A percentile compares a stretch with the other conserved stretches of the same genome.
Evolutionary conservation across 1,140 invertebrate genomes (phyloP).

Genomic region (Drosophila lacteicornis): DNA sequence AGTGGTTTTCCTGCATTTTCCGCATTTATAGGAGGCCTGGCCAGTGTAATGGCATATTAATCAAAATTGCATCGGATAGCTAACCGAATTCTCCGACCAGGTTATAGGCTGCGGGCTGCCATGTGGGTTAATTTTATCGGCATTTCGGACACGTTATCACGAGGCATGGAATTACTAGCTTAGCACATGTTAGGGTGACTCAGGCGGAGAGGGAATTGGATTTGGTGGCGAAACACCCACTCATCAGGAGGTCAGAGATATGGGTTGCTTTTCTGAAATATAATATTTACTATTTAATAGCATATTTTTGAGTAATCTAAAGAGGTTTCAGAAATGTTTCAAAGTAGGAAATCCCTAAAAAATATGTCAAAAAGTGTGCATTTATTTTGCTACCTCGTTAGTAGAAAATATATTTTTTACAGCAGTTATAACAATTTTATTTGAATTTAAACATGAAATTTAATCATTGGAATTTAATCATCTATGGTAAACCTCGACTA

Average conservation of each 20-base stretch:
- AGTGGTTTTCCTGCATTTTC: slow-evolving; percentile 11
- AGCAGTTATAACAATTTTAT: neutral
- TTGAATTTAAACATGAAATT: neutral
- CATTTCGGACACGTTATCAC: slow-evolving; percentile 16
- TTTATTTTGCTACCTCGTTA: neutral
- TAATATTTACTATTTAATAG: neutral
- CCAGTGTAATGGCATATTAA: slow-evolving; percentile 59
- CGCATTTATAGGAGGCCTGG: slow-evolving; percentile 12
- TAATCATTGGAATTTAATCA: neutral
- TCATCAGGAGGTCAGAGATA: no score
- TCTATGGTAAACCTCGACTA: neutral
- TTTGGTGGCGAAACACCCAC: neutral
- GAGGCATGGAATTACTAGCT: neutral
- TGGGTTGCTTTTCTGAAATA: neutral
- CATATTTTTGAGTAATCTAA: neutral
- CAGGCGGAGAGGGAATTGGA: neutral
- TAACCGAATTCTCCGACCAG: slow-evolving; percentile 37
- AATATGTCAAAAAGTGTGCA: neutral
- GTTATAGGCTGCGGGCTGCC: slow-evolving; percentile 21
- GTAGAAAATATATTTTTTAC: no score
- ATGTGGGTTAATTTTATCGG: slow-evolving; percentile 16
- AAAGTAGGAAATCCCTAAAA: no score
- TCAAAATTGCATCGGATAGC: slow-evolving; percentile 67
- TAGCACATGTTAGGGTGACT: neutral
- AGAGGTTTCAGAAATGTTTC: neutral